Percentiles rank a stretch among this genome's conserved stretches.
phyloP scores from a whole-genome alignment of 2,113 vertebrate species.

The Pseudonaja textilis region DNA sequence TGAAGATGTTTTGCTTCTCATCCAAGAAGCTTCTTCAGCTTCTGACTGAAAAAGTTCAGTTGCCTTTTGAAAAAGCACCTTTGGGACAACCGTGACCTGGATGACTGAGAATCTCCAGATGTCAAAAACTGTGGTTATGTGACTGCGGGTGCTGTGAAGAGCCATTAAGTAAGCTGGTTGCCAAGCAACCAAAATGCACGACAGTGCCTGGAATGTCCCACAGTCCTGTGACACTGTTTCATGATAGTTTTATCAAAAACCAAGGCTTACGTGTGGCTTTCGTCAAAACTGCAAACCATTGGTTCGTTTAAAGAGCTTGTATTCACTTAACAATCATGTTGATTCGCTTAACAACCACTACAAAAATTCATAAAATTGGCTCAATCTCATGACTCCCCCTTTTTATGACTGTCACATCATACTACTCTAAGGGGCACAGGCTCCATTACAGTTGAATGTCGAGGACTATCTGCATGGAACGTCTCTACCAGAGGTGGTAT shows the following conservation, averaged over 20 bases:
- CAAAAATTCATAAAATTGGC: background rate
- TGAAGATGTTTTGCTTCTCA: background rate
- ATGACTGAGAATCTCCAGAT: background rate
- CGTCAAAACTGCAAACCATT: background rate
- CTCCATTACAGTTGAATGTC: background rate
- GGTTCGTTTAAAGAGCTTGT: background rate
- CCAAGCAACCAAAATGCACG: background rate
- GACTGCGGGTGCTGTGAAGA: background rate
- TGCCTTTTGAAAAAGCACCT: background rate
- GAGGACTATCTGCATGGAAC: background rate
- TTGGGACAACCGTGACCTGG: background rate
- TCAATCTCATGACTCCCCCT: background rate
- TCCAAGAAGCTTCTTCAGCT: background rate
- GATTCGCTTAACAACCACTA: background rate
- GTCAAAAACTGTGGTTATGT: background rate
- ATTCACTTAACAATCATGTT: background rate
- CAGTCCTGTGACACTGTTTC: background rate
- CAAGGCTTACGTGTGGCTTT: background rate
- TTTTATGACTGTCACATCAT: background rate
- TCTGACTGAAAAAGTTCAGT: background rate
- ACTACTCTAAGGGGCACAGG: background rate
- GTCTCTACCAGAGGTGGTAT: background rate
- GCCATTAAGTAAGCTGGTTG: background rate
- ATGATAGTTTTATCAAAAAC: background rate
- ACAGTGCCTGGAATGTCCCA: background rate